Conservation (phyloP, 1,140 invertebrate genomes). For the Leucophenga varia region DNA sequence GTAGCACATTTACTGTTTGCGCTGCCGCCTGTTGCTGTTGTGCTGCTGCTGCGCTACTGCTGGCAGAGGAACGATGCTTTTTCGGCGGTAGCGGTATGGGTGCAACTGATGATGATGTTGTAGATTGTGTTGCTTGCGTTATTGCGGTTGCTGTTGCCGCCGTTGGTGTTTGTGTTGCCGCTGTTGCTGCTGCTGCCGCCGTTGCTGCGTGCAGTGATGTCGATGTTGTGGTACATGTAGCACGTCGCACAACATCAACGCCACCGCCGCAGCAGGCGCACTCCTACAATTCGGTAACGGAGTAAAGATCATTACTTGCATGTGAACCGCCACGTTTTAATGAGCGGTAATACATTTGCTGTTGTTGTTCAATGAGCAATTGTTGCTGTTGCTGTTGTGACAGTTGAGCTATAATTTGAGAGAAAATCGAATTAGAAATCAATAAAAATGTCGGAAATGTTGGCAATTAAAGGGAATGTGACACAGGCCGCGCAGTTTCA, state of each 20-base stretch:
- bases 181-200: constrained; percentile 24
- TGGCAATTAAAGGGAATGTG: too few species aligned
- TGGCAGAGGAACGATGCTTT: constrained; percentile 36
- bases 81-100: constrained; percentile 48
- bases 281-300: constrained; percentile 56
- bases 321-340: constrained; percentile 39
- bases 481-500: too few species aligned
- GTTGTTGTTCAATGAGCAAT: constrained; percentile 24
- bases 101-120: constrained; percentile 17
- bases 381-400: constrained; percentile 35
- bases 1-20: constrained; percentile 12
- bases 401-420: constrained; percentile 16
- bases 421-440: not conserved
- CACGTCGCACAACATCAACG: constrained; percentile 52
- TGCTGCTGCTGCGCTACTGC: constrained; percentile 9
- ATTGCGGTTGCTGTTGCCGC: constrained; percentile 36
- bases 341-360: constrained; percentile 47
- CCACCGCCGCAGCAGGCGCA: constrained; percentile 57
- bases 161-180: constrained; percentile 41
- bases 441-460: too few species aligned
- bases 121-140: constrained; percentile 25
- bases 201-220: constrained; percentile 13
- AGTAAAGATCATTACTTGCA: constrained; percentile 47
- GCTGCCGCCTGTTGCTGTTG: constrained; percentile 13
- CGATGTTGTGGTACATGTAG: constrained; percentile 13